Base-by-base conservation (phyloP, 2,888 invertebrate genomes). In the Aromia moschata region DNA sequence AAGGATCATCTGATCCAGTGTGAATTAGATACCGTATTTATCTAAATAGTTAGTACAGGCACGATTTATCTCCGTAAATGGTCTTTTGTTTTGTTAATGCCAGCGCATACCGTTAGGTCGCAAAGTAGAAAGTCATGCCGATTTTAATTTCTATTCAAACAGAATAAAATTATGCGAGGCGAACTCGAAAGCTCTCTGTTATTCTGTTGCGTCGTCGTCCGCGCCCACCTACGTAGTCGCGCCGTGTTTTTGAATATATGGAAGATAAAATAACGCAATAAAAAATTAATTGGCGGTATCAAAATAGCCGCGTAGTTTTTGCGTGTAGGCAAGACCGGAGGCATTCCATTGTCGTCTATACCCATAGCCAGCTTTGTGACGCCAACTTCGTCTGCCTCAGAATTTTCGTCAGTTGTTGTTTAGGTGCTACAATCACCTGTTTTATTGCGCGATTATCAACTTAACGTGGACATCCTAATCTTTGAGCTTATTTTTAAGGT, bases 251-350 rank as follows among this genome's bases (percentile, higher is more conserved):
- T 43, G 25, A 25, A 12, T n/a, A 20, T 25, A 12, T 18, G 5
- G 43, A 43, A 43, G 12, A 43, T 43, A 25, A 43, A 43, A 18
- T 43, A 43, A 12, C 3, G 25, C 12, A 12, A 49, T 56, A 44
- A 47, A 56, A 56, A 33, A 49, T 47, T 56, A 49, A 47, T 49
- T 56, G 18, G 47, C 18, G 31, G 55, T 40, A 46, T 38, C 25
- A 46, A 59, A 59, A 60, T 60, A 52, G 56, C 56, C 41, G 46
- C 52, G 52, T 44, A 55, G 52, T 56, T 60, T 52, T 57, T 15
- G 2, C 33, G 20, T 40, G 20, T 56, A 52, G 52, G 31, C 59
- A 55, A 60, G 56, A 2, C 25, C 25, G 25, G 25, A 51, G 56
- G 52, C 51, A 56, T 60, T 60, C 3, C 7, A 25, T 5, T 25